Evolutionary conservation across 2,797 vertebrate genomes (phyloP).

Genomic region (Chromobotia macracanthus): DNA sequence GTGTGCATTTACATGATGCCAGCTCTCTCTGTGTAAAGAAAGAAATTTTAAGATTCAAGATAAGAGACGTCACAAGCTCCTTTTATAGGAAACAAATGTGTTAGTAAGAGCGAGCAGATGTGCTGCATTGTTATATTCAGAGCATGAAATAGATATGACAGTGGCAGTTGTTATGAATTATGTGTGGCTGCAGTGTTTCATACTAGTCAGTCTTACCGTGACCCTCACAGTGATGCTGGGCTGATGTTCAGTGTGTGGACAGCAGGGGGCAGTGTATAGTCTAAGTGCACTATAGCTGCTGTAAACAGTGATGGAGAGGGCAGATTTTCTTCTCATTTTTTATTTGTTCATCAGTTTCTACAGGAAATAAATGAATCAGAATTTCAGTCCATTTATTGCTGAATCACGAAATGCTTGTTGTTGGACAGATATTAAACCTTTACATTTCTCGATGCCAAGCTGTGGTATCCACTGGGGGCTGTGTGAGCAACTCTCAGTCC

Average conservation of each 20-base stretch:
- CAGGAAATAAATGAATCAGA: neutral
- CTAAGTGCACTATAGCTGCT: conserved; percentile 20
- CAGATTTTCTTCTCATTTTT: neutral
- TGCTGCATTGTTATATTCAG: neutral
- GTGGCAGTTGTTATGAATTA: conserved; percentile 9
- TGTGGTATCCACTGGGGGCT: conserved; percentile 12
- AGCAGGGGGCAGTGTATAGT: conserved; percentile 74
- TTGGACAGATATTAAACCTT: neutral
- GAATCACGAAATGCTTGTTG: neutral
- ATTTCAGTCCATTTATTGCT: neutral
- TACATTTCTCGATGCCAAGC: neutral
- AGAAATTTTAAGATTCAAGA: conserved; percentile 41
- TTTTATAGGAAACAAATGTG: neutral
- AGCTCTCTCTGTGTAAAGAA: conserved; percentile 21
- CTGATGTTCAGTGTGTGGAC: conserved; percentile 45
- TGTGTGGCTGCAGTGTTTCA: neutral
- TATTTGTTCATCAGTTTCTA: neutral
- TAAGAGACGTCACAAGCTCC: neutral
- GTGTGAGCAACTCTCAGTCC: conserved; percentile 9
- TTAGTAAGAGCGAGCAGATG: neutral
- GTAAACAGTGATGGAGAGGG: neutral
- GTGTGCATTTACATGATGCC: neutral
- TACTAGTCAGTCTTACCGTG: neutral
- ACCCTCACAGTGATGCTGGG: conserved; percentile 16
- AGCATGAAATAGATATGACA: neutral